Percentiles rank a stretch among this genome's conserved stretches.
phyloP scores from a whole-genome alignment of 2,113 vertebrate species.

The Oncorhynchus clarkii region DNA sequence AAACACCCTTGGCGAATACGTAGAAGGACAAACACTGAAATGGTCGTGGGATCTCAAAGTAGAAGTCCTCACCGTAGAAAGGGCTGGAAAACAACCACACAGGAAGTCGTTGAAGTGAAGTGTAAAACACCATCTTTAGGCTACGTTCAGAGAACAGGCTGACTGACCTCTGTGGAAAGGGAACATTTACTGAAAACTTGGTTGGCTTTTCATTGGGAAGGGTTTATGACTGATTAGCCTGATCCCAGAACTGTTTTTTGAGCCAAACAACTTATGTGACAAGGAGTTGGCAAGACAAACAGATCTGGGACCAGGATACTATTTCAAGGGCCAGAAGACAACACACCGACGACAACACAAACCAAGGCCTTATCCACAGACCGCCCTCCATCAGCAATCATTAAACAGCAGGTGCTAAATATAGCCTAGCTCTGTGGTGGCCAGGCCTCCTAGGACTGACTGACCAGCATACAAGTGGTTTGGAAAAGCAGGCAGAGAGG shows the following conservation, averaged over 20 bases:
- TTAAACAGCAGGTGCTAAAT: conserved; percentile 5
- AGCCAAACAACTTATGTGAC: too few species aligned
- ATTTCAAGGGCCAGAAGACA: background rate
- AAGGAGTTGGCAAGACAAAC: too few species aligned
- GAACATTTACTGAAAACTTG: too few species aligned
- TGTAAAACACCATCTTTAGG: too few species aligned
- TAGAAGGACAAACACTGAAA: conserved; percentile 99
- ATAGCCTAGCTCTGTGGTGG: background rate
- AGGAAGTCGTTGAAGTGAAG: background rate
- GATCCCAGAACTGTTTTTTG: background rate
- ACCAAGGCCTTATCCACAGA: background rate
- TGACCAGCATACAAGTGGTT: background rate
- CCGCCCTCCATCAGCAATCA: background rate
- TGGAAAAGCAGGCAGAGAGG: conserved; percentile 23
- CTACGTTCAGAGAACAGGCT: background rate
- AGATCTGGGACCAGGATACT: conserved; percentile 7
- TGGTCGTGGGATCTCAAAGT: conserved; percentile 95
- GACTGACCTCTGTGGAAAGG: conserved; percentile 16
- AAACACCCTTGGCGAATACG: conserved; percentile 93
- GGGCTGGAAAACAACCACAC: conserved; percentile 75
- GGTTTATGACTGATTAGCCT: too few species aligned
- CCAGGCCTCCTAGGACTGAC: background rate
- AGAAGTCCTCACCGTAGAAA: conserved; percentile 97
- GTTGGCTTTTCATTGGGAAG: too few species aligned
- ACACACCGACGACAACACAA: conserved; percentile 21